phyloP scores from a whole-genome alignment of 2,797 vertebrate species.

The Taeniopygia guttata region DNA sequence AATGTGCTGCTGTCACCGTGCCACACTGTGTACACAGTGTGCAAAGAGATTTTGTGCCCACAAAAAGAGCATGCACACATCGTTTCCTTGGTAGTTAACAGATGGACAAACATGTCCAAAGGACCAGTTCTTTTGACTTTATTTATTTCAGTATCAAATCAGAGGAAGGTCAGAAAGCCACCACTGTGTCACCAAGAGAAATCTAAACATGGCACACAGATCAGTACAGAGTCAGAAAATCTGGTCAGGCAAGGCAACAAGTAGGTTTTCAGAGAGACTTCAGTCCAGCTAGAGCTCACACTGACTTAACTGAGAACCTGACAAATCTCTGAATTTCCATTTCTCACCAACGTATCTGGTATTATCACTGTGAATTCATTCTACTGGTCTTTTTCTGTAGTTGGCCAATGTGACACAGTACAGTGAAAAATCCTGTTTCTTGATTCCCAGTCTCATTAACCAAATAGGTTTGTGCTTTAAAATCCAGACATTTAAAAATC shows the following conservation, averaged over 20 bases:
- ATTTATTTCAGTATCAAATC: background rate
- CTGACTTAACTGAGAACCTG: background rate
- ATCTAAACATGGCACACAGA: background rate
- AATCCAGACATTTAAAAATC: background rate
- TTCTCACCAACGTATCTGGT: background rate
- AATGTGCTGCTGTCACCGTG: background rate
- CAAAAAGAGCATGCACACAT: background rate
- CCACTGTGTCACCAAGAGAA: background rate
- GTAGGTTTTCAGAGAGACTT: background rate
- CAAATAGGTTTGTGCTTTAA: background rate
- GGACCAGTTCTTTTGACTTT: background rate
- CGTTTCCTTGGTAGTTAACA: background rate
- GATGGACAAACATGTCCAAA: background rate
- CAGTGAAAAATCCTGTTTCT: background rate
- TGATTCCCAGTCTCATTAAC: background rate
- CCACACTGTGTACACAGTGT: background rate
- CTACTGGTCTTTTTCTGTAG: background rate
- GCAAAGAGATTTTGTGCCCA: background rate
- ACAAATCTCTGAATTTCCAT: background rate
- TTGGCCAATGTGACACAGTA: accelerated
- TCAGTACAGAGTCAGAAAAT: background rate
- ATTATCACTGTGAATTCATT: background rate
- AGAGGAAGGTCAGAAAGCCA: background rate
- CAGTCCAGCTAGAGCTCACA: background rate
- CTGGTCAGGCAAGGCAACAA: background rate